Base-by-base conservation (phyloP, 2,888 invertebrate genomes). In the Phanerotoma sp. region DNA sequence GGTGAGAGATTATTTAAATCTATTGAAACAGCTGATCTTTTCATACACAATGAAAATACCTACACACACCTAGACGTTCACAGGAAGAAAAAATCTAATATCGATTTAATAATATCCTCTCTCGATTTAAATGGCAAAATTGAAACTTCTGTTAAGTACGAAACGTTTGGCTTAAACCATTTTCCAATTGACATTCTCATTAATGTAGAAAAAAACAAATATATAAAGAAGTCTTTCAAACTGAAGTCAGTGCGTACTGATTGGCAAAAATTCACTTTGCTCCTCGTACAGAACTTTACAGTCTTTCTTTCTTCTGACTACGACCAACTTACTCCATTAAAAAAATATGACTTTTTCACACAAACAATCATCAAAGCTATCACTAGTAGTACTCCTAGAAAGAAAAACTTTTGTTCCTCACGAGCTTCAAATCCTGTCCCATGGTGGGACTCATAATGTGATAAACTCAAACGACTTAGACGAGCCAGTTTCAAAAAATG, bases 361-460 rank as follows among this genome's bases (percentile, higher is more conserved):
- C 11, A 37, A 4, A 28, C 10, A 15, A 3, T 51, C 5, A 33
- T 13, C n/a, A 10, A 33, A 25, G 1, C 6, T 5, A 18, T 35
- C 3, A 5, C 9, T n/a, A 21, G 41, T 3, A 11, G 13, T 22
- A 55, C 51, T 1, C 47, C 51, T 1, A 20, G 3, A 33, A 28
- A 13, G 2, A 42, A 5, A 20, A 7, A 9, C 13, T 22, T 38
- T 4, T 16, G 6, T 3, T 9, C 33, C 40, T 21, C 37, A 10
- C 37, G 9, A 4, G 40, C 15, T 13, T n/a, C 25, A 6, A 60
- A 59, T 30, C 58, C 56, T 6, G 51, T 44, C 6, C 28, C 25
- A 2, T 60, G 60, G 60, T 60, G 57, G 60, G 52, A 60, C 35
- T 4, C 10, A 3, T 51, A 60, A n/a, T 58, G 60, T 33, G 45